Evolutionary conservation across 2,113 vertebrate species (phyloP).

Genomic region (Rana temporaria): DNA sequence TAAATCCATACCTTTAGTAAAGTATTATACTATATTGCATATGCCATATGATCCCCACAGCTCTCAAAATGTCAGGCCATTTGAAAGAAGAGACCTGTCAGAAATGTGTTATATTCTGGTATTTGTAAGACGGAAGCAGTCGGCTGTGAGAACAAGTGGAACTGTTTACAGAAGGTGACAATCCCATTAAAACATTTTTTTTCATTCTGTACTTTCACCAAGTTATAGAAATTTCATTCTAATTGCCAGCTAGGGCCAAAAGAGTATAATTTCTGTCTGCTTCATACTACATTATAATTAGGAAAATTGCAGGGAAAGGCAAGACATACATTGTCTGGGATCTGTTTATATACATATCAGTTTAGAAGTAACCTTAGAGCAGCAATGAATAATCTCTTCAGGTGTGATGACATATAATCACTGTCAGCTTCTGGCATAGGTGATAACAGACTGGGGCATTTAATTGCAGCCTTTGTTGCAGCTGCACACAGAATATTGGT

Average conservation of each 20-base stretch:
- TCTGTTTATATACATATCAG: constrained; percentile 38
- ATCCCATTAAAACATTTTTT: background rate
- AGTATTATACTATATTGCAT: too few relatives aligned
- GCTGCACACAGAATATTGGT: background rate
- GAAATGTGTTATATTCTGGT: too few relatives aligned
- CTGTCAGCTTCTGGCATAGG: constrained; percentile 50
- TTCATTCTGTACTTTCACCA: background rate
- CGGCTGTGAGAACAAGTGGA: background rate
- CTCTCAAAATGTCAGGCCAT: too few relatives aligned
- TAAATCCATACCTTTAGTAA: too few relatives aligned
- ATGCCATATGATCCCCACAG: too few relatives aligned
- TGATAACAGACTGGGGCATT: constrained; percentile 22
- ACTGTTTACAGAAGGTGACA: background rate
- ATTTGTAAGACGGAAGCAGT: too few relatives aligned
- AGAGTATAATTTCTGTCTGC: constrained; percentile 36
- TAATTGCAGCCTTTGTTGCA: constrained; percentile 45
- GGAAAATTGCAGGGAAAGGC: constrained; percentile 47
- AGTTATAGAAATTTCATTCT: constrained; percentile 31
- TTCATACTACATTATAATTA: constrained; percentile 50
- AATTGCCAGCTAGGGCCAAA: constrained; percentile 2
- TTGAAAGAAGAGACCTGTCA: too few relatives aligned
- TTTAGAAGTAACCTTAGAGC: background rate
- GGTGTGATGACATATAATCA: constrained; percentile 49
- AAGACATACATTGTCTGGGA: constrained; percentile 32
- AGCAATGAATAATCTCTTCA: constrained; percentile 36